Conservation (phyloP, 2,888 invertebrate species). For the Hyles lineata region DNA sequence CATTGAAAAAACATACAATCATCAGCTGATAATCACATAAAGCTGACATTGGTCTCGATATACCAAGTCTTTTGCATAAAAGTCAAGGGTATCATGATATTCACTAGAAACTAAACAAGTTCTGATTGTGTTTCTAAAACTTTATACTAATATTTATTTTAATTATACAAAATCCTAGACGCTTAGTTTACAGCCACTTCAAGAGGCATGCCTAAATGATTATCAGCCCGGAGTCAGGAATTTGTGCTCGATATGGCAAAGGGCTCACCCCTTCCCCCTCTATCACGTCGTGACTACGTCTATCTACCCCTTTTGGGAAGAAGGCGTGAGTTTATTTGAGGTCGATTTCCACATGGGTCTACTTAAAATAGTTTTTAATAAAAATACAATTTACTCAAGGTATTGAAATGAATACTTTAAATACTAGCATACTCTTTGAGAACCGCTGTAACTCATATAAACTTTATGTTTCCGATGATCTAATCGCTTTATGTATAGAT, state of each 20-base stretch:
- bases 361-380: no score
- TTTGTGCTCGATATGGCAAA: no score
- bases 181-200: no score
- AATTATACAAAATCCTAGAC: neutral
- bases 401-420: neutral
- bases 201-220: no score
- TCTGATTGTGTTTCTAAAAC: neutral
- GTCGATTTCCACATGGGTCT: no score
- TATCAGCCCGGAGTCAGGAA: no score
- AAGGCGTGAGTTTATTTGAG: no score
- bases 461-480: constrained; percentile 18
- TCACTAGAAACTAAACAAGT: constrained; percentile 5
- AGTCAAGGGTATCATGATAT: constrained; percentile 21
- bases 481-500: constrained; percentile 22
- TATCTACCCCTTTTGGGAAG: no score
- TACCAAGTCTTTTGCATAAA: constrained; percentile 17
- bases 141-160: neutral
- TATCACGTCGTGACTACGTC: no score
- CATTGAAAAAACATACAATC: neutral
- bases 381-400: no score
- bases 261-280: no score
- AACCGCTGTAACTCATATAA: neutral
- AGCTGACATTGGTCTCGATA: constrained; percentile 13
- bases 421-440: neutral
- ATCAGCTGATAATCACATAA: neutral